Evolutionary conservation across 2,113 vertebrate genomes (phyloP), one percentile per base, ranked within the genome.

Genomic region (Rafetus swinhoei): DNA sequence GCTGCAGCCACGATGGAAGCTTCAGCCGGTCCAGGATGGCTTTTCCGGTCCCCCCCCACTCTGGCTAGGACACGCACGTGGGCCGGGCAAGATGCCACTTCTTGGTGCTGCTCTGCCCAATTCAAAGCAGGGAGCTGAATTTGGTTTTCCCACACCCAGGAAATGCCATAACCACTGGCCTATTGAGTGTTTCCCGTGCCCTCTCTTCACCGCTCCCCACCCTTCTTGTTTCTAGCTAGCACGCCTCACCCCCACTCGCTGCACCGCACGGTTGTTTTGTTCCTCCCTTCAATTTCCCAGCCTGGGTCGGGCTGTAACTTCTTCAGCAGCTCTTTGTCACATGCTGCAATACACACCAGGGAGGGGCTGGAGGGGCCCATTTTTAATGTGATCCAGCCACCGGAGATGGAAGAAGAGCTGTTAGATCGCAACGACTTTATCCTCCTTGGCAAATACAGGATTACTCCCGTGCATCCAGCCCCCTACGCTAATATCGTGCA

Each of bases 341-440:
- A 88, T 9, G 86, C 92, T 93, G 96, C 96, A 4, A 79, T 15
- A 14, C 35, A 0, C 8, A 84, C 86, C 2, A 2, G 86, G 35
- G 90, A 7, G 55, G 52, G 87, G 82, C 84, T 77, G 89, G 86
- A 79, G 82, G 94, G 92, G 94, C 90, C 54, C 86, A 52, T 91
- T 91, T 90, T 88, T 89, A n/a, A 79, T 92, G 92, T 76, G 87
- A 79, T 85, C 69, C 4, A 83, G 86, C 72, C 84, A 94, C 85
- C 76, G 22, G 91, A 95, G 91, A 86, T 65, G 86, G 88, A 85
- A 81, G 90, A 39, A 94, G 93, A 97, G 93, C 95, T 97, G 94
- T 96, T 95, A 95, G 95, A 91, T 88, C 82, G 65, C 1, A 1
- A 9, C 6, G 84, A 18, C 65, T 72, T 94, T 15, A 4, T 50